Evolutionary conservation across 2,888 invertebrate genomes (phyloP).

Genomic region (Dolichopus griseipennis): DNA sequence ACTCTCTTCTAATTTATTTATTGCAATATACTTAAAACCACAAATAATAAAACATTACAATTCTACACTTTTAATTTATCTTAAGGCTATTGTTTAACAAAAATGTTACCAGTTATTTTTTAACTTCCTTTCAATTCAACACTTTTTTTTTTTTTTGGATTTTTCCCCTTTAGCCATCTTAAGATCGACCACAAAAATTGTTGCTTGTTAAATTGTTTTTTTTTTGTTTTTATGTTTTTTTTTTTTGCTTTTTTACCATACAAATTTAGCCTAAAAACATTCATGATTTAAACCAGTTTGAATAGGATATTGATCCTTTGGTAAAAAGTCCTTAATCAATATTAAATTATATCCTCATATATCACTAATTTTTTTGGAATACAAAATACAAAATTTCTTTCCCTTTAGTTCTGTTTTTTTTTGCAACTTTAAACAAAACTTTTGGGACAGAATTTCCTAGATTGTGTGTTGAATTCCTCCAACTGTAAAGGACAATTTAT

Average conservation of each 20-base stretch:
- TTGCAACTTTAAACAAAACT: neutral
- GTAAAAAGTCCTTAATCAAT: neutral
- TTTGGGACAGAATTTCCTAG: neutral
- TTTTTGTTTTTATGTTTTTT: no score
- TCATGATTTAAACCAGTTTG: neutral
- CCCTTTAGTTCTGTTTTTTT: neutral
- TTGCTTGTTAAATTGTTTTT: neutral
- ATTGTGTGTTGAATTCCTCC: no score
- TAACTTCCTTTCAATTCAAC: neutral
- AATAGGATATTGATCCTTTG: neutral
- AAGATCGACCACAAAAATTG: neutral
- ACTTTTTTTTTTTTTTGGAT: no score
- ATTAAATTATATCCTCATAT: conserved; percentile 1
- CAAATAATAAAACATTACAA: no score
- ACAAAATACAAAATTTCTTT: neutral
- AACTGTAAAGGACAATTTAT: no score
- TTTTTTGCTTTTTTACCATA: no score
- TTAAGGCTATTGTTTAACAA: neutral
- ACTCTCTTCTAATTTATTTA: no score
- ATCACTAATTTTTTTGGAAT: neutral
- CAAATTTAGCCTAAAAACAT: neutral
- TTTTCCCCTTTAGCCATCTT: neutral
- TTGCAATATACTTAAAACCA: no score
- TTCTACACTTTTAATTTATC: neutral
- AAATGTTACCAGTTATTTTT: neutral